phyloP scores from a whole-genome alignment of 2,797 vertebrate species.

The Cephalopachus bancanus region DNA sequence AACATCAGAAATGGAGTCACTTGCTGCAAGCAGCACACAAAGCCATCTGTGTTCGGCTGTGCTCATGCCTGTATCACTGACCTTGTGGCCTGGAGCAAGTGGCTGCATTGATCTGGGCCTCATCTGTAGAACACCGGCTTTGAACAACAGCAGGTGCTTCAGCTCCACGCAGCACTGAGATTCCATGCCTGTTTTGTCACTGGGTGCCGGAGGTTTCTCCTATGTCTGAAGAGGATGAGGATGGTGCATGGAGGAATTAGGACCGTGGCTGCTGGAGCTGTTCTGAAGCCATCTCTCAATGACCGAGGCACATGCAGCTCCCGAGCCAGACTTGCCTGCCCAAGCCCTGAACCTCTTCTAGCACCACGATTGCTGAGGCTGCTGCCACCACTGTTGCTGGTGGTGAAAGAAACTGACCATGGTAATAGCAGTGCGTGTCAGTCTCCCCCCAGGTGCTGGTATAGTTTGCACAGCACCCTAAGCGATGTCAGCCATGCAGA shows the following conservation, averaged over 20 bases:
- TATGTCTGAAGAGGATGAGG: not conserved
- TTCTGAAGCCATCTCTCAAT: accelerated
- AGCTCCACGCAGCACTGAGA: too few relatives aligned
- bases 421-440: too few relatives aligned
- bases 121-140: not conserved
- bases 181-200: accelerated
- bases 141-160: too few relatives aligned
- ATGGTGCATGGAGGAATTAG: not conserved
- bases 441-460: not conserved
- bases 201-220: accelerated
- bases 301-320: not conserved
- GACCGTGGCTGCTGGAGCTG: too few relatives aligned
- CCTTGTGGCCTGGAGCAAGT: too few relatives aligned
- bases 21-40: too few relatives aligned
- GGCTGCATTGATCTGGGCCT: accelerated
- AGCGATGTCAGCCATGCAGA: not conserved
- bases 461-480: too few relatives aligned
- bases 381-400: accelerated
- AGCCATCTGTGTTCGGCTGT: too few relatives aligned
- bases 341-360: not conserved
- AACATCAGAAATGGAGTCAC: accelerated
- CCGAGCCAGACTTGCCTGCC: too few relatives aligned
- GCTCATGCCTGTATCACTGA: too few relatives aligned
- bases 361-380: not conserved
- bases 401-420: accelerated